Percentiles rank a stretch among this genome's conserved stretches.
These are phyloP conservation scores for Gavialis gangeticus DNA, from an alignment of 2,113 vertebrate genomes.

Conservation along the genomic window DNA sequence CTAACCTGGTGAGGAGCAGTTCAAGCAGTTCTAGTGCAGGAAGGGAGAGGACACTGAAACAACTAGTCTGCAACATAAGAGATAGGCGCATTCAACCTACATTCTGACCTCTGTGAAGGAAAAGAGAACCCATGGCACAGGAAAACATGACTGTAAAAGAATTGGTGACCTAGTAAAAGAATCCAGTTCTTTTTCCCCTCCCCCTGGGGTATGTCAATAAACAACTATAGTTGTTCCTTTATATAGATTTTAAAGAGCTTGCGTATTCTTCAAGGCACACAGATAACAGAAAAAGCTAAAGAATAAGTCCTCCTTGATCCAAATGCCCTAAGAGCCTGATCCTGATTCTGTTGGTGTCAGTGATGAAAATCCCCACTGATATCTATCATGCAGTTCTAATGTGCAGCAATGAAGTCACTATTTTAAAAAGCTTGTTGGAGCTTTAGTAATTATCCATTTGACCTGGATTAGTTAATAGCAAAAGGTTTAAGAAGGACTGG, in stretches of 20 bases:
- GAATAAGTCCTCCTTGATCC: neutral
- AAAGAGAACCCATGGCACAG: neutral
- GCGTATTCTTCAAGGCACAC: neutral
- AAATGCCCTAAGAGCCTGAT: neutral
- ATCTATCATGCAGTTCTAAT: neutral
- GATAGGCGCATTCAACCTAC: neutral
- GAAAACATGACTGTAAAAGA: neutral
- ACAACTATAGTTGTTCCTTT: neutral
- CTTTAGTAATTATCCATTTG: slow-evolving; percentile 29
- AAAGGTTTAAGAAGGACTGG: neutral
- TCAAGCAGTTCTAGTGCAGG: neutral
- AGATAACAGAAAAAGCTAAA: neutral
- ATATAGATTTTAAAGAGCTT: neutral
- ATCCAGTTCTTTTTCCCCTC: neutral
- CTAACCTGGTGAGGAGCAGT: neutral
- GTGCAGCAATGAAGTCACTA: neutral
- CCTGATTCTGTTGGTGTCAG: neutral
- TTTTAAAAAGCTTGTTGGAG: slow-evolving; percentile 14
- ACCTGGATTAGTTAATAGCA: slow-evolving; percentile 29
- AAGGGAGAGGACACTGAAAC: neutral
- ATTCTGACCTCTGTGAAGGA: neutral
- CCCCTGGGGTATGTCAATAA: neutral
- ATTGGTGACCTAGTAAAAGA: neutral
- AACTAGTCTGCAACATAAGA: neutral
- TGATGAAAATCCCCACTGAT: neutral